These are phyloP conservation scores for Centrocercus urophasianus DNA, from an alignment of 2,113 vertebrate genomes.

Conservation along the genomic window DNA sequence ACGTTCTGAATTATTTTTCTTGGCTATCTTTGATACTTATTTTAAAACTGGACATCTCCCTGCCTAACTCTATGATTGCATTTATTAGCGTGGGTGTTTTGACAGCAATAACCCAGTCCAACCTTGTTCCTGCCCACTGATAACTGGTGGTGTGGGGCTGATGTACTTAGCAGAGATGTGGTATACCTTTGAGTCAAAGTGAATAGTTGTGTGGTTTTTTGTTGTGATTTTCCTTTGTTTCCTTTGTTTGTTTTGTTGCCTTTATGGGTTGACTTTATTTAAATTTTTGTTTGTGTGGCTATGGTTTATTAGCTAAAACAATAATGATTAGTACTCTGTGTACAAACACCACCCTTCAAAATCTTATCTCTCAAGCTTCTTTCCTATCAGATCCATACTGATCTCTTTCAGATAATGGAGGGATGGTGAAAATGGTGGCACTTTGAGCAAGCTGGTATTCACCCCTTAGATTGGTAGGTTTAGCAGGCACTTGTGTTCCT, in stretches of 20 bases:
- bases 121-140: not conserved
- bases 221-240: not conserved
- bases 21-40: not conserved
- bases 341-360: not conserved
- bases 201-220: not conserved
- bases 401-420: not conserved
- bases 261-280: not conserved
- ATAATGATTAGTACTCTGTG: fast-evolving
- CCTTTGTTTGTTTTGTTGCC: no score
- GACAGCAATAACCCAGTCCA: not conserved
- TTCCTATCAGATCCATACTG: not conserved
- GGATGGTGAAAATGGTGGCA: not conserved
- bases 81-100: not conserved
- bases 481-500: not conserved
- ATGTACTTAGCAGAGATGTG: not conserved
- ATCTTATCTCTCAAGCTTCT: not conserved
- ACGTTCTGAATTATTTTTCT: not conserved
- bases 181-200: not conserved
- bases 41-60: not conserved
- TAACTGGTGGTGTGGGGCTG: not conserved
- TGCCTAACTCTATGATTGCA: fast-evolving
- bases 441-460: not conserved
- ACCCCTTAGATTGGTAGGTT: not conserved
- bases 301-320: fast-evolving
- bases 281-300: fast-evolving